Conservation (phyloP, 23 tunicate genomes). For the Trididemnum clinides region DNA sequence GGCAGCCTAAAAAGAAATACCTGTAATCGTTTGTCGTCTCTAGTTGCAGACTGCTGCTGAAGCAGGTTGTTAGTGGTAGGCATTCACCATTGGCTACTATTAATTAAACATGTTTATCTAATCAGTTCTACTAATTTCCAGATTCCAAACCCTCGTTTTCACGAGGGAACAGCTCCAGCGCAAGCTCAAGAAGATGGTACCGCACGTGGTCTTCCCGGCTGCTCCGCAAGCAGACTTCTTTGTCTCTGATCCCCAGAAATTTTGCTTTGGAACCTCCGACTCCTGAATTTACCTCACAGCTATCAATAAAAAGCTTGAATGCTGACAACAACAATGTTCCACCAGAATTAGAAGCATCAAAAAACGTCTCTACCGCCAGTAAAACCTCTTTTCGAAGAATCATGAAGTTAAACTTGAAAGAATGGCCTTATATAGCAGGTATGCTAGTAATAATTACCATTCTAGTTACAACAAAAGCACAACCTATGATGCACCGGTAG, state of each 20-base stretch:
- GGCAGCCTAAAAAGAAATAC: too few relatives aligned
- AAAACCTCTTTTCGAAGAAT: slow-evolving; percentile 42
- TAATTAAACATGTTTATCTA: too few relatives aligned
- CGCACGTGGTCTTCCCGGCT: slow-evolving; percentile 25
- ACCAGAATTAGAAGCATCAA: neutral
- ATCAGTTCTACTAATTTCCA: too few relatives aligned
- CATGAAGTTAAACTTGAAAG: slow-evolving; percentile 59
- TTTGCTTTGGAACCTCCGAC: neutral
- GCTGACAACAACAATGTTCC: neutral
- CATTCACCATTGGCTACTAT: too few relatives aligned
- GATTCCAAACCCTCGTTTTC: too few relatives aligned
- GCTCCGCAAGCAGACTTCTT: neutral
- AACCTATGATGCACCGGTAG: too few relatives aligned
- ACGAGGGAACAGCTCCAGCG: neutral
- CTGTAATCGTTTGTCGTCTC: too few relatives aligned
- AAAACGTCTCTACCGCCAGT: slow-evolving; percentile 15
- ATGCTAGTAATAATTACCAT: too few relatives aligned
- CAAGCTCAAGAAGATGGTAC: neutral
- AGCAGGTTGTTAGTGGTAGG: too few relatives aligned
- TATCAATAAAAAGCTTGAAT: neutral
- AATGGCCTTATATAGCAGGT: slow-evolving; percentile 74
- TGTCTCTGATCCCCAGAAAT: neutral
- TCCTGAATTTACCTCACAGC: neutral
- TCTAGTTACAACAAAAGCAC: too few relatives aligned
- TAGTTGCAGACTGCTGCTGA: too few relatives aligned